Conservation (phyloP, 1,140 invertebrate species). For the Drosophila melanica region DNA sequence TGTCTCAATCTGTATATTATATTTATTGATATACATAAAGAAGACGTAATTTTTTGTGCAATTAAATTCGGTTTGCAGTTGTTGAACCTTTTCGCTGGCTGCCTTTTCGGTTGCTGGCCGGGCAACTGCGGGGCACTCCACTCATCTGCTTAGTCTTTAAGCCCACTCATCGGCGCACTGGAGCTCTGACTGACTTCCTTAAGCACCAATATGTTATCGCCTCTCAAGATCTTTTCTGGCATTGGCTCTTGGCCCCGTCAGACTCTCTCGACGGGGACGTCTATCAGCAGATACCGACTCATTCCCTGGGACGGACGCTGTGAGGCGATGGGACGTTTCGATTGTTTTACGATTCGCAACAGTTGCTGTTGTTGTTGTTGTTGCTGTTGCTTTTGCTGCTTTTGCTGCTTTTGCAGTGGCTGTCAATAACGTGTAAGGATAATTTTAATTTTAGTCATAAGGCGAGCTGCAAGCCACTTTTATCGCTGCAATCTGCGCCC, state of each 20-base stretch:
- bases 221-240: slow-evolving; percentile 49
- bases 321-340: slow-evolving; percentile 18
- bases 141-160: slow-evolving; percentile 42
- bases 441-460: slow-evolving; percentile 54
- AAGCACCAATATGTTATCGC: slow-evolving; percentile 59
- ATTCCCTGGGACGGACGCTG: background rate
- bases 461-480: slow-evolving; percentile 39
- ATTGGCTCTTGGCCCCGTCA: slow-evolving; percentile 12
- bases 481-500: slow-evolving; percentile 63
- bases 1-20: too few relatives aligned
- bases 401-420: slow-evolving; percentile 10
- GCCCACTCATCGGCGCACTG: slow-evolving; percentile 47
- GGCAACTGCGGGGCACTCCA: slow-evolving; percentile 10
- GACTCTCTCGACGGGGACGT: slow-evolving; percentile 17
- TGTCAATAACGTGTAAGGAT: slow-evolving; percentile 62
- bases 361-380: slow-evolving; percentile 25
- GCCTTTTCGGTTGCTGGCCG: slow-evolving; percentile 6
- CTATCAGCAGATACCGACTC: slow-evolving; percentile 35
- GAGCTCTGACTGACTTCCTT: slow-evolving; percentile 41
- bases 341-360: slow-evolving; percentile 55
- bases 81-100: slow-evolving; percentile 8
- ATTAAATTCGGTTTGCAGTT: slow-evolving; percentile 9
- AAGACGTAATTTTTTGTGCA: slow-evolving; percentile 5
- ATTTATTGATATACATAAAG: too few relatives aligned
- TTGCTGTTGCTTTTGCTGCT: background rate